Conservation (phyloP, 2,113 vertebrate species). For the Callionymus lyra region DNA sequence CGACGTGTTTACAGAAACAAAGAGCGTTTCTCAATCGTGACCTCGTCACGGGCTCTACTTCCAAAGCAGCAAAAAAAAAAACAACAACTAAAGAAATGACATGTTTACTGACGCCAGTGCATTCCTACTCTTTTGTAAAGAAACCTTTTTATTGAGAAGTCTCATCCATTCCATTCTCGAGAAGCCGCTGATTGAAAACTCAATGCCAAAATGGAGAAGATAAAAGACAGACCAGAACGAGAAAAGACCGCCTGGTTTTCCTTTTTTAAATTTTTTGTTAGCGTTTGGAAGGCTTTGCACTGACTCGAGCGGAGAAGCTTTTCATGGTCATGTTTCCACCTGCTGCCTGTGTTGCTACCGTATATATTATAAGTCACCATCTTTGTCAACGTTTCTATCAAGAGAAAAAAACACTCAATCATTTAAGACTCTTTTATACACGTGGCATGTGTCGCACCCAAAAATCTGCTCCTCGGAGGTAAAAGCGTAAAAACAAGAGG, state of each 20-base stretch:
- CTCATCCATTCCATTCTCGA: constrained; percentile 24
- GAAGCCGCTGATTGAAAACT: no score
- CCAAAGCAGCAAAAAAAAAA: constrained; percentile 33
- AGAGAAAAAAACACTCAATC: constrained; percentile 56
- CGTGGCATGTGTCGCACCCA: constrained; percentile 75
- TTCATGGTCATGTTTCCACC: constrained; percentile 33
- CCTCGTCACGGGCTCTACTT: constrained; percentile 34
- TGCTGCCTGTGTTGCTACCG: constrained; percentile 37
- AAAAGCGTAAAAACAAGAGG: not conserved
- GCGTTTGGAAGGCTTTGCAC: constrained; percentile 20
- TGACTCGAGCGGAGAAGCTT: constrained; percentile 33
- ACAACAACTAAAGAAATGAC: constrained; percentile 12
- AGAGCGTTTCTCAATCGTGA: constrained; percentile 40
- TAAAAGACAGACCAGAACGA: no score
- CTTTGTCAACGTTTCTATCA: constrained; percentile 68
- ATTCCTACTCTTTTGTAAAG: constrained; percentile 58
- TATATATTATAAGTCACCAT: constrained; percentile 46
- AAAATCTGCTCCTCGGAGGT: constrained; percentile 27
- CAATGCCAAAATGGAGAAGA: no score
- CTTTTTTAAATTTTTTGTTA: not conserved
- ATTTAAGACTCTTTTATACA: constrained; percentile 69
- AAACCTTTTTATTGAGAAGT: constrained; percentile 52
- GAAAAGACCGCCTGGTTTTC: no score
- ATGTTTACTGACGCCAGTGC: constrained; percentile 60
- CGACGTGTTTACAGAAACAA: constrained; percentile 60